Conservation (phyloP, 1,140 invertebrate genomes). For the Drosophila funebris region DNA sequence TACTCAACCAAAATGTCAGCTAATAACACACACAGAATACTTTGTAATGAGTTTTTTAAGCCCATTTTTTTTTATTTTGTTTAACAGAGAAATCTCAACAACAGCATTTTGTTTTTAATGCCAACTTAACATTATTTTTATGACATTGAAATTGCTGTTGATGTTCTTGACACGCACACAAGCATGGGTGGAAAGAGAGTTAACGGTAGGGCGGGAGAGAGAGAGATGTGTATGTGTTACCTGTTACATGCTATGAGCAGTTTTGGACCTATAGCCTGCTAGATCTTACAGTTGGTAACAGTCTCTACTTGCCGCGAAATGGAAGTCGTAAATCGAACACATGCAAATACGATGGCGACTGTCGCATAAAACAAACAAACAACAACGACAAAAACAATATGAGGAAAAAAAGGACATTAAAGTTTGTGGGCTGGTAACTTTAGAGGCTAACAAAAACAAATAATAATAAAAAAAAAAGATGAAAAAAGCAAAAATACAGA, state of each 20-base stretch:
- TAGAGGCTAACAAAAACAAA: constrained; percentile 17
- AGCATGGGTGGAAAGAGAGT: background rate
- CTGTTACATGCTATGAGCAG: constrained; percentile 61
- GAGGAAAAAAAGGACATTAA: constrained; percentile 62
- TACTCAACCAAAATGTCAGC: background rate
- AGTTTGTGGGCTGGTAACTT: constrained; percentile 46
- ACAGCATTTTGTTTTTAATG: constrained; percentile 45
- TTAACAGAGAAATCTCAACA: constrained; percentile 24
- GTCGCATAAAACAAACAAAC: constrained; percentile 42
- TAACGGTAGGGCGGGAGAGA: background rate
- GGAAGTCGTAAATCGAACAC: constrained; percentile 55
- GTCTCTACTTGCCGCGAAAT: constrained; percentile 8
- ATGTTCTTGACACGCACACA: constrained; percentile 50
- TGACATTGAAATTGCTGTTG: constrained; percentile 72
- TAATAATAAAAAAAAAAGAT: constrained; percentile 20
- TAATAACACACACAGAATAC: background rate
- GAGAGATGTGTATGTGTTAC: constrained; percentile 39
- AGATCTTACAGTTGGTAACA: constrained; percentile 31
- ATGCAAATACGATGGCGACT: constrained; percentile 56
- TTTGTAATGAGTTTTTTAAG: constrained; percentile 7
- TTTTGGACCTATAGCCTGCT: constrained; percentile 14
- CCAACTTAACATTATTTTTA: constrained; percentile 66
- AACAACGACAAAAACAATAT: constrained; percentile 13
- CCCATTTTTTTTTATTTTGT: background rate
- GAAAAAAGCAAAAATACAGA: constrained; percentile 20